Base-by-base conservation (phyloP, 2,797 vertebrate genomes). In the Pseudocheirus occidentalis region DNA sequence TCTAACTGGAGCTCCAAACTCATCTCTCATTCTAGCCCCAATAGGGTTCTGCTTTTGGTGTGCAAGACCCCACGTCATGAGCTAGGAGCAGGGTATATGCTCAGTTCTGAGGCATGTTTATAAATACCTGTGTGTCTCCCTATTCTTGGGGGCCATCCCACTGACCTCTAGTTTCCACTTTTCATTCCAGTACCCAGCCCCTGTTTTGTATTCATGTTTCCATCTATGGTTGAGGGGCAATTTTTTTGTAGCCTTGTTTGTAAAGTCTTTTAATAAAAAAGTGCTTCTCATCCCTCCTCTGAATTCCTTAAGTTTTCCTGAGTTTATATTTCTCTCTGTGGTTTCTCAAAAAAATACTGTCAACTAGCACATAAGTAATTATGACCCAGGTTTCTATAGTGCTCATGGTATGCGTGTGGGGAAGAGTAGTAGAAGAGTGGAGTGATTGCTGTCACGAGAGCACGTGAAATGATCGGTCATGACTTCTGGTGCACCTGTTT, bases 231-330 rank as follows among this genome's bases (percentile, higher is more conserved):
- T 90, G 28, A 56, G 29, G 13, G 53, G 21, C 12, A 29, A 66
- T 93, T 91, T 95, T 95, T 89, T 73, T 50, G 11, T 95, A 92
- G 73, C 59, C 94, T 31, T 97, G 18, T 96, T 94, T 97, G 18
- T 96, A 96, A 97, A 97, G 12, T 94, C 66, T 95, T 96, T 92
- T 94, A 96, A 95, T 98, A 94, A 95, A 93, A 95, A 87, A 55
- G n/a, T 94, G 11, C 95, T 40, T 29, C 55, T 97, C 29, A 91
- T 87, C 56, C 62, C 40, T 96, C 54, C n/a, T 93, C 1, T 87
- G 73, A 87, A 87, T 87, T 87, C 40, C 40, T 87, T 87, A 87
- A 87, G 21, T 50, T 81, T 81, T 81, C 73, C 73, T 46, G 73
- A 81, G 40, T 81, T 81, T 18, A 24, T 46, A 81, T 46, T 81